phyloP scores from a whole-genome alignment of 2,113 vertebrate genomes.

The Prinia subflava region DNA sequence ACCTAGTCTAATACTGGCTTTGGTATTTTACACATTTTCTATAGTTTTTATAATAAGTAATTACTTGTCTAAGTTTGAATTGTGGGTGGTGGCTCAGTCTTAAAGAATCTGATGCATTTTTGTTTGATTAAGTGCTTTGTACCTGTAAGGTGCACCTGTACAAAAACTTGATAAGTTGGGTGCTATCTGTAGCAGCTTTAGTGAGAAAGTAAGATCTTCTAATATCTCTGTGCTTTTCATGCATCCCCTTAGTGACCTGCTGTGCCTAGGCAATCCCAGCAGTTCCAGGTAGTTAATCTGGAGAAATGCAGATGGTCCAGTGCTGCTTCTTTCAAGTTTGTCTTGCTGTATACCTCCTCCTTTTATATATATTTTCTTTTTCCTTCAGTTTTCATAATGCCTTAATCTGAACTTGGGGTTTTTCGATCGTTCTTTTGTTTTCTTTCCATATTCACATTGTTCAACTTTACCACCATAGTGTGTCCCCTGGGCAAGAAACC shows the following conservation, averaged over 20 bases:
- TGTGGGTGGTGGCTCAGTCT: neutral
- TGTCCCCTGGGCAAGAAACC: neutral
- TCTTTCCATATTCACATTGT: neutral
- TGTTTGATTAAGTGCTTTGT: neutral
- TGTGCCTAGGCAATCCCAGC: neutral
- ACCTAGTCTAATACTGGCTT: neutral
- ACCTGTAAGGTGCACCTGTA: neutral
- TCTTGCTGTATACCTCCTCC: neutral
- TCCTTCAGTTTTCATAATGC: neutral
- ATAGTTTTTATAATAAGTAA: neutral
- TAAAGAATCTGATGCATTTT: neutral
- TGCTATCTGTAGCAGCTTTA: conserved; percentile 8
- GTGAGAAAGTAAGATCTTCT: conserved; percentile 13
- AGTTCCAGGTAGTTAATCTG: neutral
- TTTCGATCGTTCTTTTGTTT: neutral
- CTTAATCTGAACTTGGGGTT: neutral
- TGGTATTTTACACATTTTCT: neutral
- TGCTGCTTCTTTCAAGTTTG: neutral
- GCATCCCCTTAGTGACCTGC: neutral
- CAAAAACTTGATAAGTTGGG: neutral
- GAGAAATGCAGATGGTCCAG: neutral
- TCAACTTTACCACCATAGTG: neutral
- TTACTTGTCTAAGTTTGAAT: neutral
- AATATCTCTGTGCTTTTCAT: neutral
- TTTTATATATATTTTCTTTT: neutral